phyloP scores from a whole-genome alignment of 2,797 vertebrate species.

The Diglossa cyanea region DNA sequence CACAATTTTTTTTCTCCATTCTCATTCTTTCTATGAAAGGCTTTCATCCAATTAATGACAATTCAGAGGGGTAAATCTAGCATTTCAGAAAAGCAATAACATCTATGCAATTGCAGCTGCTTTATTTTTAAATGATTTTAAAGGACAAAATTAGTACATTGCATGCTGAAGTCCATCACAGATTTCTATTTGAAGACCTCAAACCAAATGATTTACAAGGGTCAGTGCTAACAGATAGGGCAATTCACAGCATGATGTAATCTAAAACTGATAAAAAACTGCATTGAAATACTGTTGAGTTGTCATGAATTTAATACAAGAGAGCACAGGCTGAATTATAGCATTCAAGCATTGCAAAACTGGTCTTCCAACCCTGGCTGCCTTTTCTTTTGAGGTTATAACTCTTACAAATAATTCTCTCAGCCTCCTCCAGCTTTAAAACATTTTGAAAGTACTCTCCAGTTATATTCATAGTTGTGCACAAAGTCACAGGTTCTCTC shows the following conservation, averaged over 20 bases:
- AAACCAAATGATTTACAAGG: constrained; percentile 27
- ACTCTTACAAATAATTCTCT: background rate
- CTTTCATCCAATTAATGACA: background rate
- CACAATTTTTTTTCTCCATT: background rate
- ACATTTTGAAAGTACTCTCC: background rate
- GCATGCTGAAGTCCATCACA: background rate
- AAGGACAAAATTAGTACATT: background rate
- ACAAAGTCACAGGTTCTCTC: background rate
- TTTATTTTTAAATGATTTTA: constrained; percentile 19
- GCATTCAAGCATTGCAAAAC: background rate
- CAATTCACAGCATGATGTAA: constrained; percentile 29
- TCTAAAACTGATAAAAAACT: constrained; percentile 19
- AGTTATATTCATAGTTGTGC: background rate
- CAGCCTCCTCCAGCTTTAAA: background rate
- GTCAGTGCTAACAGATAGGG: constrained; percentile 36
- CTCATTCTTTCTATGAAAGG: background rate
- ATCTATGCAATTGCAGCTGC: background rate
- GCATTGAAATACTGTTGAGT: background rate
- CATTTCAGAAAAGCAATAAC: background rate
- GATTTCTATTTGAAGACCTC: constrained; percentile 21
- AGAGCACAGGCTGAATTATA: background rate
- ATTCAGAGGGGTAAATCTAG: background rate
- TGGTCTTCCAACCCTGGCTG: background rate
- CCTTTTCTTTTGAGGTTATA: background rate
- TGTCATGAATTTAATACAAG: background rate